Percentiles rank a stretch among this genome's conserved stretches.
Conservation (phyloP, 1,140 invertebrate genomes). For the Drosophila sproati region DNA sequence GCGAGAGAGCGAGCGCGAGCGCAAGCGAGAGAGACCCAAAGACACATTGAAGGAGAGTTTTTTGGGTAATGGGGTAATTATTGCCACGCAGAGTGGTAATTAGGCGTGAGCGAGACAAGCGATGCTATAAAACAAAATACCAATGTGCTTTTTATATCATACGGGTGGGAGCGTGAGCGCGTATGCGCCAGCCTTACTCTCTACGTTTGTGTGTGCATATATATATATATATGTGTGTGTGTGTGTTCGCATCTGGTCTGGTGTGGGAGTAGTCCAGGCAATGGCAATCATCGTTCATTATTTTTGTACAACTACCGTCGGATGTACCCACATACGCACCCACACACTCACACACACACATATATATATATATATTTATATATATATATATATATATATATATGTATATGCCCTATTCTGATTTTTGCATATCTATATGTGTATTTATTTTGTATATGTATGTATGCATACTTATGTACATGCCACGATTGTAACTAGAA, state of each 20-base stretch:
- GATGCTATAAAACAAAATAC: slow-evolving; percentile 72
- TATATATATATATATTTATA: no score
- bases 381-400: no score
- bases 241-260: slow-evolving; percentile 25
- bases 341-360: no score
- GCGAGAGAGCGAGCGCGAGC: no score
- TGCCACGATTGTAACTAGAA: background rate
- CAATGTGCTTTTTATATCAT: slow-evolving; percentile 46
- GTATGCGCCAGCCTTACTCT: background rate
- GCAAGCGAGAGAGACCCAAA: no score
- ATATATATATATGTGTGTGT: background rate
- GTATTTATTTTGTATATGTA: no score
- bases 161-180: slow-evolving; percentile 25
- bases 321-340: background rate
- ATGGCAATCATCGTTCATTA: slow-evolving; percentile 68
- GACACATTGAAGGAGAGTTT: slow-evolving; percentile 10
- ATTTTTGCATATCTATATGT: no score
- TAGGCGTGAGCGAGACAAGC: slow-evolving; percentile 64
- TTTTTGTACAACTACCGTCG: slow-evolving; percentile 45
- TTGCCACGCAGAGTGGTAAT: slow-evolving; percentile 77
- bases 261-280: slow-evolving; percentile 58
- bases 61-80: slow-evolving; percentile 63
- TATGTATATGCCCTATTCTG: no score
- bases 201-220: no score
- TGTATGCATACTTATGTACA: no score